Evolutionary conservation across 2,797 vertebrate species (phyloP).

Genomic region (Scyliorhinus canicula): DNA sequence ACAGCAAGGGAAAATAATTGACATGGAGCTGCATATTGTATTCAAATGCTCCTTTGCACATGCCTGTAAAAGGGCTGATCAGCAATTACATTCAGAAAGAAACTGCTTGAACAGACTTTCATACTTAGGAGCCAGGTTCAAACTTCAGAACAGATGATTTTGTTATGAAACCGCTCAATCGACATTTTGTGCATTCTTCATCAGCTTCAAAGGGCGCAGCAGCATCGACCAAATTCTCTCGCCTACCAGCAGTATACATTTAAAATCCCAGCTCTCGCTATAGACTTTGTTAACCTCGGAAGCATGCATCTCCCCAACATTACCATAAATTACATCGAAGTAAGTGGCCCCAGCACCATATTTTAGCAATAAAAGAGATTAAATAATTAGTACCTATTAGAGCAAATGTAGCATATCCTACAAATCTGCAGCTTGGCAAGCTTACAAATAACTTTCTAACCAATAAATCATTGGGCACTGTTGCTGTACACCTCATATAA

Average conservation of each 20-base stretch:
- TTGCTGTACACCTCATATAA: background rate
- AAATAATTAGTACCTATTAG: conserved; percentile 21
- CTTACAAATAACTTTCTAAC: conserved; percentile 20
- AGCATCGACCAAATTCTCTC: background rate
- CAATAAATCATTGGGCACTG: background rate
- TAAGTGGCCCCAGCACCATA: background rate
- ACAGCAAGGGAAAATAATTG: background rate
- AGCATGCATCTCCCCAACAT: background rate
- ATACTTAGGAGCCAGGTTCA: background rate
- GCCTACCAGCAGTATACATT: background rate
- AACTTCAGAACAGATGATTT: background rate
- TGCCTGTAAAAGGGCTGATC: background rate
- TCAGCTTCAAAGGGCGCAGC: background rate
- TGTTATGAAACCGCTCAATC: too few species aligned
- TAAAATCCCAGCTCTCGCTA: background rate
- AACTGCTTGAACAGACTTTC: background rate
- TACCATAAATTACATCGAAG: background rate
- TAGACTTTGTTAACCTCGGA: background rate
- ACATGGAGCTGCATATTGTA: background rate
- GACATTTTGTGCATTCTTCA: background rate
- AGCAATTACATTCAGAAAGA: background rate
- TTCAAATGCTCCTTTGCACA: background rate
- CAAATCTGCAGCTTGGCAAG: background rate
- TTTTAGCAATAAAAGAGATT: conserved; percentile 21
- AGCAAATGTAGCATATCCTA: conserved; percentile 14